Base-by-base conservation (phyloP, 2,888 invertebrate species). In the Synanthedon vespiformis region DNA sequence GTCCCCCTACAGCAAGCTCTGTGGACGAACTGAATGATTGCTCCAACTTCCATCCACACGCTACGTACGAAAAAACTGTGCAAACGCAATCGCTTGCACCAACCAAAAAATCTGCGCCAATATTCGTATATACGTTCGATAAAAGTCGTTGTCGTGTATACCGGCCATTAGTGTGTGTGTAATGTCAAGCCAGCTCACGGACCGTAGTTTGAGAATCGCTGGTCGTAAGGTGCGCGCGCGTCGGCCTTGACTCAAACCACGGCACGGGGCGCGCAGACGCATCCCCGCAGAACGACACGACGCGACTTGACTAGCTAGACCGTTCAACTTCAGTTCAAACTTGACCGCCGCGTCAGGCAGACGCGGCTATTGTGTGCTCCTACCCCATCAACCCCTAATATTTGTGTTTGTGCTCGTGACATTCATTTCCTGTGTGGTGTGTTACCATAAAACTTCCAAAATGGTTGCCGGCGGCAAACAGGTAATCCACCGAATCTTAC, bases 381-480 rank as follows among this genome's bases (percentile, higher is more conserved):
- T 55, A 61, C 58, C 64, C 62, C 57, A 52, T 61, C 61, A 64
- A 63, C 63, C 62, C 55, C 51, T 55, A 61, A 58, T 58, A 57
- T 58, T 54, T 59, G 66, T 68, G 66, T 61, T 63, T 70, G 79
- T 72, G 72, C 61, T 68, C 72, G 76, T 79, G 77, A 74, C 76
- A 52, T 61, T 70, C 10, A 34, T 72, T 70, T 63, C 71, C 72
- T 70, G 80, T 82, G 60, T 64, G 77, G 75, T 69, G 72, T 64
- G 34, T 34, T 34, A 34, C 53, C 60, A 56, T 64, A 70, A 70
- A 70, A 70, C 59, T 58, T 62, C 53, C 80, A 86, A 67, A 65
- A 88, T 88, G 88, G 88, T 88, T 58, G 88, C 88, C 68, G 88
- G 88, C 71, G 88, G 88, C 61, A 88, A 88, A 76, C 88, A 88